A percentile compares a stretch with the other conserved stretches of the same genome.
phyloP scores from a whole-genome alignment of 1,140 invertebrate species.

The Drosophila sechellia region DNA sequence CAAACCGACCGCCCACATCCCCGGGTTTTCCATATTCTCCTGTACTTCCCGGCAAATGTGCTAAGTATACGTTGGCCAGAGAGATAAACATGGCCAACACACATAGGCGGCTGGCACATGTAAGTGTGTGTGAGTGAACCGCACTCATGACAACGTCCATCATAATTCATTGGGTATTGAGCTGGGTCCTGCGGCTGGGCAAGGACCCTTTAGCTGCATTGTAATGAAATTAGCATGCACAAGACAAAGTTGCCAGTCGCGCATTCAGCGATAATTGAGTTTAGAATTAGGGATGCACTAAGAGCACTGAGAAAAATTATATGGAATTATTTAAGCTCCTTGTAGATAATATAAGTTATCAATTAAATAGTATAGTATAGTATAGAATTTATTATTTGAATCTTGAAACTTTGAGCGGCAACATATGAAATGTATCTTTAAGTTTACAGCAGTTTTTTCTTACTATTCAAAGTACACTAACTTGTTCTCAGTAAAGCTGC shows the following conservation, averaged over 20 bases:
- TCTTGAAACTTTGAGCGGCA: too few relatives aligned
- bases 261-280: slow-evolving; percentile 70
- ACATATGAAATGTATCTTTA: too few relatives aligned
- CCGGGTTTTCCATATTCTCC: neutral
- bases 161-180: slow-evolving; percentile 70
- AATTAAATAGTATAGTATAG: too few relatives aligned
- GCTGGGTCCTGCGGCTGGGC: slow-evolving; percentile 11
- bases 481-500: neutral
- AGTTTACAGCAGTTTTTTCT: too few relatives aligned
- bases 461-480: too few relatives aligned
- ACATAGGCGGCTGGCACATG: slow-evolving; percentile 23
- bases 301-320: neutral
- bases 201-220: slow-evolving; percentile 39
- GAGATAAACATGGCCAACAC: slow-evolving; percentile 74
- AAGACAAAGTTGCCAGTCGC: slow-evolving; percentile 57
- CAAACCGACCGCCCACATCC: slow-evolving; percentile 4
- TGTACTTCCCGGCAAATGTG: slow-evolving; percentile 24
- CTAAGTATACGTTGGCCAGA: slow-evolving; percentile 70
- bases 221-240: slow-evolving; percentile 77
- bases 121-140: slow-evolving; percentile 13
- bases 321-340: neutral
- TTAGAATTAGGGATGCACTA: slow-evolving; percentile 28
- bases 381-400: too few relatives aligned
- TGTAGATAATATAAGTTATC: too few relatives aligned
- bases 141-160: slow-evolving; percentile 75